Percentiles rank a stretch among this genome's conserved stretches.
These are phyloP conservation scores for Theretra japonica DNA, from an alignment of 2,888 invertebrate genomes.

Conservation along the genomic window DNA sequence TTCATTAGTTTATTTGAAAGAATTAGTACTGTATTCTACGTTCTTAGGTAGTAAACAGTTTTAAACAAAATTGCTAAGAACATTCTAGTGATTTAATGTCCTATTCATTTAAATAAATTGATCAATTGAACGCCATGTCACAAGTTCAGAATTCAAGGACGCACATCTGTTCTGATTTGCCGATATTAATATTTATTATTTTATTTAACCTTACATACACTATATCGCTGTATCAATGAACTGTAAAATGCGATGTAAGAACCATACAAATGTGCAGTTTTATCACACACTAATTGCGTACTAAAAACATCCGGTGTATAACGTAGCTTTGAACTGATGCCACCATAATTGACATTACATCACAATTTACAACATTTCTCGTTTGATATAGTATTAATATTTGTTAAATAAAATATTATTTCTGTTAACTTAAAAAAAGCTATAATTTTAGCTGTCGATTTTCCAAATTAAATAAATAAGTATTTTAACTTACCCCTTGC, in stretches of 20 bases:
- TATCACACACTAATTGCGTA: no score
- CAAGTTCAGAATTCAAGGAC: conserved; percentile 45
- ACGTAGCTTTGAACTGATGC: not conserved
- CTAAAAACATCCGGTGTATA: no score
- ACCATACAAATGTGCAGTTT: no score
- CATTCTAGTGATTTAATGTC: conserved; percentile 22
- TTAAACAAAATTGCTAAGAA: not conserved
- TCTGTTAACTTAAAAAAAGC: no score
- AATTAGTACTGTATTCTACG: no score
- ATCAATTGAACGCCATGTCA: conserved; percentile 33
- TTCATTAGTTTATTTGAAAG: no score
- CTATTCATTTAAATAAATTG: conserved; percentile 31
- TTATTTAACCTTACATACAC: not conserved
- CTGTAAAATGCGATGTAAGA: not conserved
- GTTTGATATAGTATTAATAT: conserved; percentile 19
- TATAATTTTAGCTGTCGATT: no score
- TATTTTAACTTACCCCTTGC: conserved; percentile 27
- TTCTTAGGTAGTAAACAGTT: no score
- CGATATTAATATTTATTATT: conserved; percentile 15
- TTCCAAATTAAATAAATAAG: no score
- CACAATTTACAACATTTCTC: conserved; percentile 27
- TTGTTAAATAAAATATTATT: no score
- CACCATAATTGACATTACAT: not conserved
- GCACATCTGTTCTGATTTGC: conserved; percentile 33
- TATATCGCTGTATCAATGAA: not conserved